A percentile compares a stretch with the other conserved stretches of the same genome.
Conservation (phyloP, 2,797 vertebrate genomes). For the Sebastes cheni region DNA sequence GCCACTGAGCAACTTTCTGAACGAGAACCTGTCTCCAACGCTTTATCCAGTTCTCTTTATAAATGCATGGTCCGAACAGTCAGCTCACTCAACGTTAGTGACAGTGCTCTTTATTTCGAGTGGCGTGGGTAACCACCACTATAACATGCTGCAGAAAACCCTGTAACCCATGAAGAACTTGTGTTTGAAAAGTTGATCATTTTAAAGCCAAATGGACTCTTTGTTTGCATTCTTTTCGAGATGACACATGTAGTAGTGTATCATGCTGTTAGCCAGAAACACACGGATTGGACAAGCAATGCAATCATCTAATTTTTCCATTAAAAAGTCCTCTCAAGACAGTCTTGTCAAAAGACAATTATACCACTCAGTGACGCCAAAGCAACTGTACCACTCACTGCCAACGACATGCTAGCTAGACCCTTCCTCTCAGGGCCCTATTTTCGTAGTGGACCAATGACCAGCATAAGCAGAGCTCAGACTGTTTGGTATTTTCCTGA, state of each 20-base stretch:
- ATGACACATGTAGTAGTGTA: not conserved
- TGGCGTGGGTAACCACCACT: not conserved
- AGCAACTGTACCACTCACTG: not conserved
- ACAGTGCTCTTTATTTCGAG: not conserved
- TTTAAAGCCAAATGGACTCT: not conserved
- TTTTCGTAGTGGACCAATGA: not conserved
- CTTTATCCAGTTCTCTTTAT: too few relatives aligned
- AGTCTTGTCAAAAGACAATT: not conserved
- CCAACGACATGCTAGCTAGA: not conserved
- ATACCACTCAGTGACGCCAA: not conserved
- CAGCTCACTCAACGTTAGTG: not conserved
- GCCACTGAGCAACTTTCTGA: too few relatives aligned
- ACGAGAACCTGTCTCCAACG: too few relatives aligned
- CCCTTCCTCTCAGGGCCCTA: not conserved
- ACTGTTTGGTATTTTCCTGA: not conserved
- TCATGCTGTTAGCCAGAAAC: not conserved
- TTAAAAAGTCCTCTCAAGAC: not conserved
- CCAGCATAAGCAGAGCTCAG: not conserved
- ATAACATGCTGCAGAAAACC: not conserved
- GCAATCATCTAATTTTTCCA: not conserved
- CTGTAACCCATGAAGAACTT: not conserved
- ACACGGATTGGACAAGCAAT: not conserved
- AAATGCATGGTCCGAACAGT: not conserved
- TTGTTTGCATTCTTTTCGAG: not conserved
- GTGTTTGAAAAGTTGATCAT: not conserved